A percentile compares a stretch with the other conserved stretches of the same genome.
Evolutionary conservation across 1,140 invertebrate species (phyloP).

Genomic region (Chironomus tepperi): DNA sequence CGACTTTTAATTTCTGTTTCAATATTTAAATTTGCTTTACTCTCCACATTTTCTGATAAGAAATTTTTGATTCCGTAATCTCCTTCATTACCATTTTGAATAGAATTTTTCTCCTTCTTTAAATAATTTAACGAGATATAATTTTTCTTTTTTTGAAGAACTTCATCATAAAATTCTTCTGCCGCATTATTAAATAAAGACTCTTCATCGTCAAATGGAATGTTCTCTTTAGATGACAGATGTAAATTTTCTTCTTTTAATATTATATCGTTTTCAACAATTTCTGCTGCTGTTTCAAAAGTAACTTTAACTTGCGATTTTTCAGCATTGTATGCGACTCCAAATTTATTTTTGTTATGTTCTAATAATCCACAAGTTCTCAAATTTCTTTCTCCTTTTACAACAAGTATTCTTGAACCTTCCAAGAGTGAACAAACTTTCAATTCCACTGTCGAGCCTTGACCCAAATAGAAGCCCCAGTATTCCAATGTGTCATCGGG

Average conservation of each 20-base stretch:
- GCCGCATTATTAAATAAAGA: slow-evolving; percentile 24
- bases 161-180: slow-evolving; percentile 30
- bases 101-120: neutral
- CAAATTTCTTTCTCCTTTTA: slow-evolving; percentile 64
- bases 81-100: neutral
- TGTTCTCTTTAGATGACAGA: slow-evolving; percentile 29
- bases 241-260: slow-evolving; percentile 5
- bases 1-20: neutral
- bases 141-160: slow-evolving; percentile 29
- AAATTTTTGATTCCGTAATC: neutral
- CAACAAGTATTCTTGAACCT: slow-evolving; percentile 66
- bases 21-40: neutral
- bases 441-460: slow-evolving; percentile 62
- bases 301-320: slow-evolving; percentile 58
- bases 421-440: slow-evolving; percentile 71
- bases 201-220: slow-evolving; percentile 29
- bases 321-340: slow-evolving; percentile 46
- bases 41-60: too few relatives aligned
- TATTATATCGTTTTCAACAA: slow-evolving; percentile 27
- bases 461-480: slow-evolving; percentile 77
- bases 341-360: slow-evolving; percentile 53
- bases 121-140: neutral
- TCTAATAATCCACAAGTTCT: slow-evolving; percentile 67
- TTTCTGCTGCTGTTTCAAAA: slow-evolving; percentile 51
- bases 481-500: slow-evolving; percentile 80